Evolutionary conservation across 1,140 invertebrate species (phyloP).

Genomic region (Drusus annulatus): DNA sequence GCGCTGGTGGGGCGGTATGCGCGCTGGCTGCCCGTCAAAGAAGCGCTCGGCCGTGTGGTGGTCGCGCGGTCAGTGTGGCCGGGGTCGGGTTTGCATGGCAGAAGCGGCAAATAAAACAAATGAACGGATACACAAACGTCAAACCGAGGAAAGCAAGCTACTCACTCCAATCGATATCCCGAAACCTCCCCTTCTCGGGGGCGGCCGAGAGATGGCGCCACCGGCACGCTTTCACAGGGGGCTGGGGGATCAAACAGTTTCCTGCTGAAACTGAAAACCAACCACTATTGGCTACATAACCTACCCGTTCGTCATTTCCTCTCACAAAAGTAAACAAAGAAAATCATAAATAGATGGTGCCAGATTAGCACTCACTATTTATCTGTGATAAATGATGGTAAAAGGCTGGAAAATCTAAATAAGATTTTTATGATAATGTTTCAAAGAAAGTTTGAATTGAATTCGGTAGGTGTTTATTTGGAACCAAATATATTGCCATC

Average conservation of each 20-base stretch:
- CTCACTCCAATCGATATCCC: constrained; percentile 35
- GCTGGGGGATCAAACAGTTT: constrained; percentile 3
- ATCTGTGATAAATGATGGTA: too few relatives aligned
- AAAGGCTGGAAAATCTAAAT: too few relatives aligned
- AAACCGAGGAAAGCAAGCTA: constrained; percentile 40
- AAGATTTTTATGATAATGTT: too few relatives aligned
- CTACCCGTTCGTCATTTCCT: not conserved
- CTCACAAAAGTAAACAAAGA: not conserved
- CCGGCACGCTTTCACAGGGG: not conserved
- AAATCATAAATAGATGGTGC: too few relatives aligned
- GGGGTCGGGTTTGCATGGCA: constrained; percentile 27
- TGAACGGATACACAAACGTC: constrained; percentile 53
- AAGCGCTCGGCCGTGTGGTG: constrained; percentile 3
- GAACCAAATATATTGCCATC: too few relatives aligned
- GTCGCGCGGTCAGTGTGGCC: not conserved
- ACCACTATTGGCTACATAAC: not conserved
- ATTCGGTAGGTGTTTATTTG: too few relatives aligned
- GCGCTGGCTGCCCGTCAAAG: not conserved
- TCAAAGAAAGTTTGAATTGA: too few relatives aligned
- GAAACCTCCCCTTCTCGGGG: not conserved
- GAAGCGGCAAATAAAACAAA: constrained; percentile 55
- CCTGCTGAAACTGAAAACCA: not conserved
- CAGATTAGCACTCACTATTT: too few relatives aligned
- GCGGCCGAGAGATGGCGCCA: constrained; percentile 8
- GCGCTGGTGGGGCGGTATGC: not conserved